These are phyloP conservation scores for Rhinogobio ventralis DNA, from an alignment of 2,797 vertebrate species.

Conservation along the genomic window DNA sequence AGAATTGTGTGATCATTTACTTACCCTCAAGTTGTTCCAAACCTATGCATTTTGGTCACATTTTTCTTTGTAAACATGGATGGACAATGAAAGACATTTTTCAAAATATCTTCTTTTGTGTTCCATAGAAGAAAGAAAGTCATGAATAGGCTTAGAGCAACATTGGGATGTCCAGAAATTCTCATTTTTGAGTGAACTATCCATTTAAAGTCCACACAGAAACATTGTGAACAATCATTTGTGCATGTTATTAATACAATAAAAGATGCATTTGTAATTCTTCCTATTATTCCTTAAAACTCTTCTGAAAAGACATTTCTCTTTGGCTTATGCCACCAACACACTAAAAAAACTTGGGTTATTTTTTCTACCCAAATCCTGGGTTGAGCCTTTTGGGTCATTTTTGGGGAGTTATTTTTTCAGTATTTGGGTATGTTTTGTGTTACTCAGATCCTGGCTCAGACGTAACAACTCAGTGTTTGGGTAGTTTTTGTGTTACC, in stretches of 20 bases:
- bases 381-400: no score
- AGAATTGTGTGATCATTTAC: neutral
- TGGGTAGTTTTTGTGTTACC: no score
- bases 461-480: no score
- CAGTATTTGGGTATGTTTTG: no score
- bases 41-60: neutral
- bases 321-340: neutral
- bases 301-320: neutral
- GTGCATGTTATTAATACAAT: neutral
- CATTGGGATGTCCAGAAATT: neutral
- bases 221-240: neutral
- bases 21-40: neutral
- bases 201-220: neutral
- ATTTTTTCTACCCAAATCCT: no score
- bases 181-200: neutral
- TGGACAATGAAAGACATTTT: neutral
- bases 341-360: no score
- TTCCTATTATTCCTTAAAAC: neutral
- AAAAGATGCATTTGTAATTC: neutral
- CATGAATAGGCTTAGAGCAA: neutral
- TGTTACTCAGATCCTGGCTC: no score
- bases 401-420: no score
- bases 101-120: neutral
- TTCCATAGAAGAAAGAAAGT: neutral
- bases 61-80: neutral